Percentiles rank a stretch among this genome's conserved stretches.
These are phyloP conservation scores for Penelope pileata DNA, from an alignment of 2,113 vertebrate genomes.

Conservation along the genomic window DNA sequence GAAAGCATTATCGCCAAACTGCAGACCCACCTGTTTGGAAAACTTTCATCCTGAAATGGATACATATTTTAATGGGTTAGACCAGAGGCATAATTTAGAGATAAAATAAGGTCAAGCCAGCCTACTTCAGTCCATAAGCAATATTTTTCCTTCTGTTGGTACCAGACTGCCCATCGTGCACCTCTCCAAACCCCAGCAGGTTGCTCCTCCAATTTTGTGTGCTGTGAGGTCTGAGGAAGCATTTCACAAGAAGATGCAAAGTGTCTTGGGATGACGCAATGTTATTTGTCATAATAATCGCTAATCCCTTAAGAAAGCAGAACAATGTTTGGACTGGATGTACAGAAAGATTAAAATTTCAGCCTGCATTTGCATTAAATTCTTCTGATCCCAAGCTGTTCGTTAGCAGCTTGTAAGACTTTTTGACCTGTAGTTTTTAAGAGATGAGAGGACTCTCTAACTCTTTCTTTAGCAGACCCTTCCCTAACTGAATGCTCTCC, in stretches of 20 bases:
- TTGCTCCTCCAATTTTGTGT: neutral
- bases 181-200: neutral
- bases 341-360: constrained; percentile 1
- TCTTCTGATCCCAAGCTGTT: constrained; percentile 13
- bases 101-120: neutral
- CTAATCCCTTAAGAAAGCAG: constrained; percentile 74
- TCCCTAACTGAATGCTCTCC: neutral
- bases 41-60: neutral
- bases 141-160: neutral
- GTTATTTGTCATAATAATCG: constrained; percentile 72
- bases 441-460: neutral
- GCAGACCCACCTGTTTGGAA: neutral
- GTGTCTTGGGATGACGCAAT: constrained; percentile 48
- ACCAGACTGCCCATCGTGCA: neutral
- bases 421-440: neutral
- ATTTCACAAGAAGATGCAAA: neutral
- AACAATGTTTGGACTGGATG: constrained; percentile 63
- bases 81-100: neutral
- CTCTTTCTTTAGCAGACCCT: neutral
- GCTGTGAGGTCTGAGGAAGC: constrained; percentile 59
- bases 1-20: neutral
- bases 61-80: neutral
- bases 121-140: neutral
- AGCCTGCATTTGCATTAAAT: neutral
- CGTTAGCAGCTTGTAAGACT: neutral